Evolutionary conservation across 1,140 invertebrate genomes (phyloP).

Genomic region (Sycophila sp.): DNA sequence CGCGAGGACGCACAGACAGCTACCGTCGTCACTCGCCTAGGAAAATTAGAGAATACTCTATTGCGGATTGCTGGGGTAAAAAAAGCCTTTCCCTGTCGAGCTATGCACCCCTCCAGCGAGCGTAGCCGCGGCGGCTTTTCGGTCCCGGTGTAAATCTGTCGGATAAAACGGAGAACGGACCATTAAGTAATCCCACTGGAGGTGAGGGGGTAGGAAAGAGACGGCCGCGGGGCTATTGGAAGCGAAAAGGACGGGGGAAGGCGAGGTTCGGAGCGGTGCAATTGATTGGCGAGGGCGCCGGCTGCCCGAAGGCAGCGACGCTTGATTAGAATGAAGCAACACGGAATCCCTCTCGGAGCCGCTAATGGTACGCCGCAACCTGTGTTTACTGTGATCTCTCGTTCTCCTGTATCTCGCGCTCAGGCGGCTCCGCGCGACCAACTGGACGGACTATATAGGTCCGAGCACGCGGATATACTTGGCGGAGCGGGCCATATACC

Average conservation of each 20-base stretch:
- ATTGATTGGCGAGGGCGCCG: constrained; percentile 60
- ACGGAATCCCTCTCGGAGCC: constrained; percentile 65
- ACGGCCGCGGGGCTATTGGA: constrained; percentile 38
- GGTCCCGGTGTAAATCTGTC: constrained; percentile 58
- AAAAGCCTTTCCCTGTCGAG: constrained; percentile 24
- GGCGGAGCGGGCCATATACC: too few relatives aligned
- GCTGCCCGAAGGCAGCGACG: constrained; percentile 48
- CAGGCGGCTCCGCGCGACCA: too few relatives aligned
- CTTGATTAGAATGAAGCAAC: constrained; percentile 66
- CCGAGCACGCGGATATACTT: background rate
- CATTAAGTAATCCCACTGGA: constrained; percentile 63
- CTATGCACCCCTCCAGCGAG: background rate
- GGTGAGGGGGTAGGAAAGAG: constrained; percentile 48
- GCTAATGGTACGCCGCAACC: constrained; percentile 64
- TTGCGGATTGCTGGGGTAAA: constrained; percentile 32
- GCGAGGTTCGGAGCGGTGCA: constrained; percentile 54
- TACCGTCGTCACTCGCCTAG: background rate
- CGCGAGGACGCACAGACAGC: too few relatives aligned
- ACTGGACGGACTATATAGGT: too few relatives aligned
- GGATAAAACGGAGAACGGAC: constrained; percentile 62
- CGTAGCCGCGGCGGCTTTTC: background rate
- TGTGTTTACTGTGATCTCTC: constrained; percentile 65
- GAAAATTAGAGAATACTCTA: constrained; percentile 19
- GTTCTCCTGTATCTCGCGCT: constrained; percentile 53
- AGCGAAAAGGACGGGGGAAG: constrained; percentile 29